A percentile compares a stretch with the other conserved stretches of the same genome.
These are phyloP conservation scores for Catharus bicknelli DNA, from an alignment of 2,113 vertebrate species.

Conservation along the genomic window DNA sequence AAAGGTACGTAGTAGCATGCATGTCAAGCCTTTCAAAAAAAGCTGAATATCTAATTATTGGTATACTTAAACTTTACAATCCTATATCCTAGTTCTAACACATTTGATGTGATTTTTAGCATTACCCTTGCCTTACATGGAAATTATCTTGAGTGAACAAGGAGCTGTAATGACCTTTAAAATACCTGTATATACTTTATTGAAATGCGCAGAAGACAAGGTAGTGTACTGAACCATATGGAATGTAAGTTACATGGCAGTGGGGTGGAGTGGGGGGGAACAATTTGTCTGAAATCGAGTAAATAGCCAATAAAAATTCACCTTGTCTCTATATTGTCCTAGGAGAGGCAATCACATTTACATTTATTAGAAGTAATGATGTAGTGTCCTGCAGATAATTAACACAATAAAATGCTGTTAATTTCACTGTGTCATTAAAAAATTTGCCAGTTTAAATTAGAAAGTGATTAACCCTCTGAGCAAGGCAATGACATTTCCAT, in stretches of 20 bases:
- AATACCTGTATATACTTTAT: conserved; percentile 1
- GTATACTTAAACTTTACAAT: not conserved
- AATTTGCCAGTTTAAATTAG: conserved; percentile 83
- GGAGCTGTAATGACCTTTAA: conserved; percentile 64
- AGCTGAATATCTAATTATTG: conserved; percentile 25
- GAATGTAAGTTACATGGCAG: conserved; percentile 25
- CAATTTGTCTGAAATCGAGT: conserved; percentile 56
- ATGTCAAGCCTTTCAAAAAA: conserved; percentile 9
- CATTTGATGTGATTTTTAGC: conserved; percentile 40
- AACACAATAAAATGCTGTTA: conserved; percentile 87
- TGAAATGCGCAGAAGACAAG: conserved; percentile 48
- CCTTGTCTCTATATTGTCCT: conserved; percentile 80
- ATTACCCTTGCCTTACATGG: conserved; percentile 37
- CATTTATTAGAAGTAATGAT: conserved; percentile 85
- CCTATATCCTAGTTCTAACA: conserved; percentile 4
- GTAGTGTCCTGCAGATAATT: conserved; percentile 85
- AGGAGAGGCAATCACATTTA: conserved; percentile 79
- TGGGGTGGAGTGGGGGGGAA: not conserved
- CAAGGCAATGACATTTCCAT: conserved; percentile 82
- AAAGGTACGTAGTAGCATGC: not conserved
- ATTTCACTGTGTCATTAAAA: conserved; percentile 89
- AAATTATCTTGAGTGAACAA: conserved; percentile 55
- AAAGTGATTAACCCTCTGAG: conserved; percentile 85
- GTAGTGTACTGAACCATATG: conserved; percentile 1
- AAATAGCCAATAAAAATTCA: conserved; percentile 82